phyloP scores from a whole-genome alignment of 2,888 invertebrate genomes.

The Subacronicta megacephala region DNA sequence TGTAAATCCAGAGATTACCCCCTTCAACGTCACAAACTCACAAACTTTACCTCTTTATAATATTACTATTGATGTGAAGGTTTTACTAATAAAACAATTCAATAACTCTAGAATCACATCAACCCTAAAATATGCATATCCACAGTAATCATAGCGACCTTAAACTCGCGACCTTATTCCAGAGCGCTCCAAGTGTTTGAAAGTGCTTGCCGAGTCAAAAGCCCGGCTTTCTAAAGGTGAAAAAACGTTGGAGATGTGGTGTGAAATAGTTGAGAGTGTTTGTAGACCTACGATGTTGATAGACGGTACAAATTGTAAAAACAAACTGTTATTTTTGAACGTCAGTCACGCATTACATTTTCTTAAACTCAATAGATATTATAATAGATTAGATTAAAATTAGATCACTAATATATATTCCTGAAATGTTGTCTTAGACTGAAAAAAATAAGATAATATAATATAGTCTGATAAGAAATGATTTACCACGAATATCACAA shows the following conservation, averaged over 20 bases:
- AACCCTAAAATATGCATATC: conserved; percentile 10
- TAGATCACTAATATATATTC: neutral
- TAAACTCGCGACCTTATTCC: conserved; percentile 60
- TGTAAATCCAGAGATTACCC: no score
- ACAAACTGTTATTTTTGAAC: neutral
- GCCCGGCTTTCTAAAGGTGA: conserved; percentile 60
- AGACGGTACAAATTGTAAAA: conserved; percentile 21
- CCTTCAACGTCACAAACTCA: no score
- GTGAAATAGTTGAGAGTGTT: conserved; percentile 32
- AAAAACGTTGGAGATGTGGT: conserved; percentile 52
- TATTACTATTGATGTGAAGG: no score
- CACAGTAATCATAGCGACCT: conserved; percentile 47
- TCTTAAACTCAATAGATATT: neutral
- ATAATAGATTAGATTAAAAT: no score
- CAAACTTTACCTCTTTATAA: no score
- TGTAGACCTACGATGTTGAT: conserved; percentile 27
- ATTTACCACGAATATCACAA: no score
- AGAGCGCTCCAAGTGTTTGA: conserved; percentile 42
- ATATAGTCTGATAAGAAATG: no score
- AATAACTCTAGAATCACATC: conserved; percentile 1
- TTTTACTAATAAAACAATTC: neutral
- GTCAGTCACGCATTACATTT: neutral
- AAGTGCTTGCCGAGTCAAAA: conserved; percentile 61
- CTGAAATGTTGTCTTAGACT: neutral
- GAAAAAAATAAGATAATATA: no score